These are phyloP conservation scores for Aleiodes testaceus DNA, from an alignment of 2,888 invertebrate genomes.

Conservation along the genomic window DNA sequence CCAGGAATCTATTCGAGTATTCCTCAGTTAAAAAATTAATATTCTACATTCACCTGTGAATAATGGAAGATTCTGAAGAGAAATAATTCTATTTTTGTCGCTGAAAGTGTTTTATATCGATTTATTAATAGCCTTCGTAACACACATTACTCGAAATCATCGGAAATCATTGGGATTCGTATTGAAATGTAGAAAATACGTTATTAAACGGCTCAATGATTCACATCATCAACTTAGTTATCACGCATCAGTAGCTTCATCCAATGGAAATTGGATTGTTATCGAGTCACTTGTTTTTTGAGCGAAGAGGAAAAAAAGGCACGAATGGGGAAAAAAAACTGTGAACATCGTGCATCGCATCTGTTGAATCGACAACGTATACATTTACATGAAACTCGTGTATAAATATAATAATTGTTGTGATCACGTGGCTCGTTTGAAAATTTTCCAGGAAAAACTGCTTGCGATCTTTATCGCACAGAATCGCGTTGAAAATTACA, in stretches of 20 bases:
- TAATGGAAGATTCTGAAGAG: too few relatives aligned
- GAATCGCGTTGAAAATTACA: conserved; percentile 55
- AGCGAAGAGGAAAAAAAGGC: not conserved
- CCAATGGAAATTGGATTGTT: conserved; percentile 13
- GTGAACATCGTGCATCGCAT: conserved; percentile 10
- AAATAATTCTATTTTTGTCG: too few relatives aligned
- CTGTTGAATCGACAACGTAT: conserved; percentile 3
- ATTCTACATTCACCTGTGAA: too few relatives aligned
- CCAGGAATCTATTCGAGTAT: too few relatives aligned
- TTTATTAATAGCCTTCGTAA: too few relatives aligned
- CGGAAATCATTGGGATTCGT: too few relatives aligned
- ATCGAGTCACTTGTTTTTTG: conserved; percentile 12
- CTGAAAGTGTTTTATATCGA: too few relatives aligned
- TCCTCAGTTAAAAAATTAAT: too few relatives aligned
- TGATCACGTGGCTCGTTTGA: conserved; percentile 12
- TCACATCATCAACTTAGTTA: conserved; percentile 14
- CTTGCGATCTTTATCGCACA: conserved; percentile 47
- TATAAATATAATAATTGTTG: conserved; percentile 12
- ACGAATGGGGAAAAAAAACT: not conserved
- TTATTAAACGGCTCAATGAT: conserved; percentile 18
- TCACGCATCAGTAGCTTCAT: conserved; percentile 6
- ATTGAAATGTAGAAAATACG: not conserved
- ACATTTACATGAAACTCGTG: conserved; percentile 1
- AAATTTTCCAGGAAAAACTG: conserved; percentile 44
- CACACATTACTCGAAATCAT: too few relatives aligned